These are phyloP conservation scores for Dicaeum eximium DNA, from an alignment of 2,113 vertebrate species.

Conservation along the genomic window DNA sequence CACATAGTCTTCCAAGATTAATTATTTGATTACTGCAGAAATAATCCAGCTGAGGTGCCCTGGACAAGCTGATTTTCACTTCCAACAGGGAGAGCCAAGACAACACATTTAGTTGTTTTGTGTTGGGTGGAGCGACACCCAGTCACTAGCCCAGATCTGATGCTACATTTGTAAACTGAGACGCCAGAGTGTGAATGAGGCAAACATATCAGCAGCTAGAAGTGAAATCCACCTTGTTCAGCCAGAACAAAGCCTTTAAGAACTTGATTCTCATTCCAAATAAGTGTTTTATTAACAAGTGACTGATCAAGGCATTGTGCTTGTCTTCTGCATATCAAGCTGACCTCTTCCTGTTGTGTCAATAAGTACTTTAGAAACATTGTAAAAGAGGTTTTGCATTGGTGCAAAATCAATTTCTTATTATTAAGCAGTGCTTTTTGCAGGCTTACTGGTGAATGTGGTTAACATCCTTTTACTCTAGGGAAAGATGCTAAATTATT, in stretches of 20 bases:
- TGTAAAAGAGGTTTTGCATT: neutral
- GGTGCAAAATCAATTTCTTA: slow-evolving; percentile 2
- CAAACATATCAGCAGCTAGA: neutral
- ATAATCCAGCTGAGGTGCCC: neutral
- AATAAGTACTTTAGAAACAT: neutral
- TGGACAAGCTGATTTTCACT: neutral
- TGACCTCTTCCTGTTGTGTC: neutral
- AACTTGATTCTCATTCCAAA: neutral
- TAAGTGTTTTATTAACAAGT: neutral
- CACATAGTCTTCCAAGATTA: neutral
- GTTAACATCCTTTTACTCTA: neutral
- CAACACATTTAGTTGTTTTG: neutral
- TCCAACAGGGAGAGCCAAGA: neutral
- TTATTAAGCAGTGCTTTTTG: neutral
- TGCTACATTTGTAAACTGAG: neutral
- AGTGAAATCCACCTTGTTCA: neutral
- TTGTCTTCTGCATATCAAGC: neutral
- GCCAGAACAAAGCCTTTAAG: neutral
- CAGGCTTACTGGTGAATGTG: neutral
- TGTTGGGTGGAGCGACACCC: neutral
- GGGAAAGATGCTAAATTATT: neutral
- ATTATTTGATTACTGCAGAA: neutral
- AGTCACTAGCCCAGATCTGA: neutral
- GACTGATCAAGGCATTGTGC: neutral
- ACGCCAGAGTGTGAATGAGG: neutral